Evolutionary conservation across 2,113 vertebrate species (phyloP).

Genomic region (Seriola rivoliana): DNA sequence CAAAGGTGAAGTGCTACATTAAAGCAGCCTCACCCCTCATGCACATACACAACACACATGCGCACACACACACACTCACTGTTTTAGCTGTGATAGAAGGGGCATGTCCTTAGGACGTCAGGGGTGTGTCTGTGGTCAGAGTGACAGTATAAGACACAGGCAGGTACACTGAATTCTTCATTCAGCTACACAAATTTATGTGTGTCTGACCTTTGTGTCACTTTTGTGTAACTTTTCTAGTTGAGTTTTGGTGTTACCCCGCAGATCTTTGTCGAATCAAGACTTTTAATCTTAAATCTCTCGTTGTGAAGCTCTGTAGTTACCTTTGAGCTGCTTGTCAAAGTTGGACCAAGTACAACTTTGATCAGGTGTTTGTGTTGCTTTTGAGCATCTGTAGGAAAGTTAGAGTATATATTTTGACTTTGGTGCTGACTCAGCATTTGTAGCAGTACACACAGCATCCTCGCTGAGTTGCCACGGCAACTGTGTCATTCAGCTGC

Average conservation of each 20-base stretch:
- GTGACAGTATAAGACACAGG: constrained; percentile 80
- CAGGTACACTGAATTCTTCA: constrained; percentile 70
- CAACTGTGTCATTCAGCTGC: constrained; percentile 66
- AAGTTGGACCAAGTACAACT: not conserved
- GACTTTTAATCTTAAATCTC: not conserved
- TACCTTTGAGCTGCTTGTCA: not conserved
- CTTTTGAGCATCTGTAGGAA: constrained; percentile 3
- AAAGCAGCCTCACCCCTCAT: constrained; percentile 27
- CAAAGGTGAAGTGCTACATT: constrained; percentile 43
- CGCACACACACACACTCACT: constrained; percentile 14
- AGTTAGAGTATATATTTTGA: constrained; percentile 13
- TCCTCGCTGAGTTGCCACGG: constrained; percentile 75
- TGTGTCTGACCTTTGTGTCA: constrained; percentile 14
- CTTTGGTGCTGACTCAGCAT: constrained; percentile 52
- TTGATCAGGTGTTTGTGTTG: not conserved
- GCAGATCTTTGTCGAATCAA: not conserved
- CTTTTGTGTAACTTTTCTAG: constrained; percentile 2
- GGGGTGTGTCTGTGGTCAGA: constrained; percentile 77
- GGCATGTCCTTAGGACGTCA: constrained; percentile 59
- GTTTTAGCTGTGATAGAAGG: constrained; percentile 43
- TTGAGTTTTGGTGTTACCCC: not conserved
- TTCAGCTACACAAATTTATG: constrained; percentile 47
- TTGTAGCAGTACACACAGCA: constrained; percentile 56
- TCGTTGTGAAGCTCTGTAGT: not conserved
- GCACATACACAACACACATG: constrained; percentile 10